A percentile compares a stretch with the other conserved stretches of the same genome.
Conservation (phyloP, 2,888 invertebrate genomes). For the Myathropa florea region DNA sequence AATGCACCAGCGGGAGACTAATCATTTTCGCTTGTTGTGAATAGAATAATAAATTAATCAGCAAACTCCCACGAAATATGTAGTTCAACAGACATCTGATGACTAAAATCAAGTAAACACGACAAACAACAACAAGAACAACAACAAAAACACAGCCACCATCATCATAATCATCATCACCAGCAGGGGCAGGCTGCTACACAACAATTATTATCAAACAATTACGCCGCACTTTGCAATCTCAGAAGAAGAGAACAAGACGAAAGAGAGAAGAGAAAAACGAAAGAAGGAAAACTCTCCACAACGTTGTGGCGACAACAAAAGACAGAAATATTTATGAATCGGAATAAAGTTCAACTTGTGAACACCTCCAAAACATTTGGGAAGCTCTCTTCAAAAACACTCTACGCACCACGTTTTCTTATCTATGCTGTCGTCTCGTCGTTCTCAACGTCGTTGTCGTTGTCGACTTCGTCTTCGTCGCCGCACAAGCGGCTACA, state of each 20-base stretch:
- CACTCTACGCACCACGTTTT: not conserved
- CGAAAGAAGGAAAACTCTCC: not conserved
- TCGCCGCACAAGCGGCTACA: not conserved
- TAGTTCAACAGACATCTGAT: not conserved
- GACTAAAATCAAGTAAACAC: not conserved
- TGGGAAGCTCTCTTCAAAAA: not conserved
- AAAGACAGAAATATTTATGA: not conserved
- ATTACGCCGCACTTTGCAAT: not conserved
- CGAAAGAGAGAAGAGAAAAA: not conserved
- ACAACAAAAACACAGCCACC: not conserved
- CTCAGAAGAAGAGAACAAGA: not conserved
- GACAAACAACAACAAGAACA: not conserved
- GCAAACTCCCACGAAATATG: not conserved
- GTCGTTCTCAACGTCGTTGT: not conserved
- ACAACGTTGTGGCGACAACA: not conserved
- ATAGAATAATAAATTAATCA: not conserved
- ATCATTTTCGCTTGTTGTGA: not conserved
- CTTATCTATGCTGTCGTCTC: not conserved
- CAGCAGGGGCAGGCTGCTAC: not conserved
- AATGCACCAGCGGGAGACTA: not conserved
- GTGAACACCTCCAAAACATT: conserved; percentile 1
- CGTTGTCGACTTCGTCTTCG: not conserved
- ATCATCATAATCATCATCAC: not conserved
- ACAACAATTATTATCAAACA: not conserved
- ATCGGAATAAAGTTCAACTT: not conserved